phyloP scores from a whole-genome alignment of 2,113 vertebrate genomes.

The Protobothrops flavoviridis region DNA sequence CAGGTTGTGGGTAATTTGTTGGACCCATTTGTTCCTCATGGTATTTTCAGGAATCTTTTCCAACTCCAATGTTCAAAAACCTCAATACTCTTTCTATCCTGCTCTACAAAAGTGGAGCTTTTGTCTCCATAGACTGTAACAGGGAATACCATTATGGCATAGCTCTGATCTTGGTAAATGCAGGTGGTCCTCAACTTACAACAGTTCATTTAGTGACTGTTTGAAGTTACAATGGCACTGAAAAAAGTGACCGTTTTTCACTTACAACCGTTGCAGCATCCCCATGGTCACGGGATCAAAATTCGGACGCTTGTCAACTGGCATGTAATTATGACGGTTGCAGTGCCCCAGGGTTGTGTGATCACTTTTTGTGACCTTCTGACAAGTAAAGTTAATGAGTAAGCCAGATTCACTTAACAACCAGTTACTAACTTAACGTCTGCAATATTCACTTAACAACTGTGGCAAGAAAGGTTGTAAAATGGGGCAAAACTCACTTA shows the following conservation, averaged over 20 bases:
- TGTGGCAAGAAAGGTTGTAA: background rate
- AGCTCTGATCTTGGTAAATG: background rate
- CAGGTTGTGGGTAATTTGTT: background rate
- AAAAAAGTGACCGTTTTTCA: background rate
- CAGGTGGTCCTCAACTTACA: background rate
- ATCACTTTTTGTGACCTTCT: background rate
- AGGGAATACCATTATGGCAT: background rate
- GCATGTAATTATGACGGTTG: background rate
- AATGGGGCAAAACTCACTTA: background rate
- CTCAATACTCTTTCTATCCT: background rate
- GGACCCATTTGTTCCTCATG: background rate
- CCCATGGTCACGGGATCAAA: background rate
- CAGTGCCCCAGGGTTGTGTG: background rate
- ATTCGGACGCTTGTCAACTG: background rate
- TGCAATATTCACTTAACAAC: background rate
- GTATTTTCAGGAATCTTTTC: background rate
- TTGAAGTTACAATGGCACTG: background rate
- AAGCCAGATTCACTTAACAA: background rate
- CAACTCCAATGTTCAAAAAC: background rate
- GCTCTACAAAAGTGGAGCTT: background rate
- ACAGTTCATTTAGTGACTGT: background rate
- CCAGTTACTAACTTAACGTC: background rate
- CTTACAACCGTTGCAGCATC: background rate
- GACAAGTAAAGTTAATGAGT: background rate
- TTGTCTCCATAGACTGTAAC: background rate